Conservation (phyloP, 2,888 invertebrate genomes). For the Camponotus fellah region DNA sequence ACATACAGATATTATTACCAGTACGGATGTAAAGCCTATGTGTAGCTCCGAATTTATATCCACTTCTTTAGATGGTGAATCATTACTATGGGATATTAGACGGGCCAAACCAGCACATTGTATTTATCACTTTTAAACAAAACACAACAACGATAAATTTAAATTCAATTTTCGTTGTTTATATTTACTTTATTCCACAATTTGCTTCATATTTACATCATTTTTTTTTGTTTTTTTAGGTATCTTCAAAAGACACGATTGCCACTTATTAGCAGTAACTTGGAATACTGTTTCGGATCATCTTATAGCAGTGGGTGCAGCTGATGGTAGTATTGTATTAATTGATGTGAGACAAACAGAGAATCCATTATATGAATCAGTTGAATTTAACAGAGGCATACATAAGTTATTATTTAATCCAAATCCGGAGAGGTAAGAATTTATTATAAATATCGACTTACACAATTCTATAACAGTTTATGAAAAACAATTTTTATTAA, state of each 20-base stretch:
- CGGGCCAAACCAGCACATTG: slow-evolving; percentile 80
- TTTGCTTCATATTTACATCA: slow-evolving; percentile 25
- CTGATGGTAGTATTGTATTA: slow-evolving; percentile 87
- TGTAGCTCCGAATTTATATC: slow-evolving; percentile 87
- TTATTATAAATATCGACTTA: slow-evolving; percentile 16
- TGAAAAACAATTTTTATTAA: not conserved
- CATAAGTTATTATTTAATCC: slow-evolving; percentile 85
- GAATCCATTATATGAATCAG: slow-evolving; percentile 79
- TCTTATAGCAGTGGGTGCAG: slow-evolving; percentile 86
- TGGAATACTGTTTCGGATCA: slow-evolving; percentile 86
- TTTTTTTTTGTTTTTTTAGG: slow-evolving; percentile 78
- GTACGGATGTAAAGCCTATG: slow-evolving; percentile 86
- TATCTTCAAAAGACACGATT: slow-evolving; percentile 84
- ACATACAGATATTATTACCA: slow-evolving; percentile 84
- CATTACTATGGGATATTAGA: slow-evolving; percentile 83
- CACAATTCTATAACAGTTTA: not conserved
- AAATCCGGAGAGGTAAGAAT: slow-evolving; percentile 74
- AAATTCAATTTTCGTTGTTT: no score
- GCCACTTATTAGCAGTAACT: slow-evolving; percentile 84
- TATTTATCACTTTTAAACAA: slow-evolving; percentile 66
- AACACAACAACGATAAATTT: not conserved
- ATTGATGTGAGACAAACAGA: slow-evolving; percentile 87
- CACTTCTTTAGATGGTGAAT: slow-evolving; percentile 82
- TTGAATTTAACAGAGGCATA: slow-evolving; percentile 82
- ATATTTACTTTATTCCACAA: slow-evolving; percentile 6